Conservation (phyloP, 2,113 vertebrate species). For the Montifringilla adamsi region DNA sequence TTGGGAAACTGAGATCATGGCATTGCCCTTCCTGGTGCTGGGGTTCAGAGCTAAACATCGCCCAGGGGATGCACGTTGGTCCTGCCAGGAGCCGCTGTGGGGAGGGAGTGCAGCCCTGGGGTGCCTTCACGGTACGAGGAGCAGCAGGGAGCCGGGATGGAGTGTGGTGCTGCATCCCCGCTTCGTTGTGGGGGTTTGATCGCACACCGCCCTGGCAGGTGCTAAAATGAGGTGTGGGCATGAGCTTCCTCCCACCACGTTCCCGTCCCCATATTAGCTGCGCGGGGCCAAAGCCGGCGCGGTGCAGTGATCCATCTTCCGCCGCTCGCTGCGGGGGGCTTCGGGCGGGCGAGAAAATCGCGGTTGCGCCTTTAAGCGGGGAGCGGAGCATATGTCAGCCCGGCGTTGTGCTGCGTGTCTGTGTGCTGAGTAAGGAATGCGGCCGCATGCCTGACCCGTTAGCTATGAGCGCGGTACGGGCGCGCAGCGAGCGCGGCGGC, state of each 20-base stretch:
- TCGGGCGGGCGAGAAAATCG: neutral
- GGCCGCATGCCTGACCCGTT: constrained; percentile 77
- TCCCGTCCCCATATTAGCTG: neutral
- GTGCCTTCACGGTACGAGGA: neutral
- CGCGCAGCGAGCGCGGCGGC: constrained; percentile 39
- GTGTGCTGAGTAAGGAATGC: constrained; percentile 91
- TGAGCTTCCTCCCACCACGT: neutral
- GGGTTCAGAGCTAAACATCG: neutral
- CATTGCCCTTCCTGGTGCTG: neutral
- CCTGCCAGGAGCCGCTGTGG: neutral
- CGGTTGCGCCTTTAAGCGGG: constrained; percentile 62
- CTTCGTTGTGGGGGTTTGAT: neutral
- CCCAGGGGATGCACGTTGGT: neutral
- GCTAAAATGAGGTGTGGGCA: neutral
- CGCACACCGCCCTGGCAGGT: neutral
- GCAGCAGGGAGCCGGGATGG: neutral
- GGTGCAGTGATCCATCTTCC: neutral
- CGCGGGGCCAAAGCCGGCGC: neutral
- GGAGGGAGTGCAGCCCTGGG: neutral
- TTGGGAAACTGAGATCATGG: neutral
- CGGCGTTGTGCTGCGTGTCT: constrained; percentile 83
- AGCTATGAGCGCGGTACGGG: constrained; percentile 80
- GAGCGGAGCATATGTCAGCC: constrained; percentile 35
- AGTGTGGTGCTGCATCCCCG: neutral
- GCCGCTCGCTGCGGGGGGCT: neutral